phyloP scores from a whole-genome alignment of 2,113 vertebrate species.

The Grantiella picta region DNA sequence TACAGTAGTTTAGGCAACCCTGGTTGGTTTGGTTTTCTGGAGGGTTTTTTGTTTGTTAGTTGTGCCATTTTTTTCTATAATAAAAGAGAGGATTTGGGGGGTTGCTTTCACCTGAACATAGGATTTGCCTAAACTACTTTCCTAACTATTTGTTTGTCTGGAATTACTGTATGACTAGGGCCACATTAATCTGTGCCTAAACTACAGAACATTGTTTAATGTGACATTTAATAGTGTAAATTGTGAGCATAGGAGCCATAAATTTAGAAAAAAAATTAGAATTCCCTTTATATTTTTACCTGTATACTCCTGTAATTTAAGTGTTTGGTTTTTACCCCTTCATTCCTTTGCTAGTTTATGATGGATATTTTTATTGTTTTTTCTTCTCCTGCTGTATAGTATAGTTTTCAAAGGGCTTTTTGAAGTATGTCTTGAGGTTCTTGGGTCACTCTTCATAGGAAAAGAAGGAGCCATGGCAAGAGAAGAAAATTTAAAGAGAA shows the following conservation, averaged over 20 bases:
- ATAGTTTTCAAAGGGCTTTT: neutral
- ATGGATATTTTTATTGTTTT: neutral
- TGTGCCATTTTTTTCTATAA: rapidly evolving
- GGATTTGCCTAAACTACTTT: neutral
- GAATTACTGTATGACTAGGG: neutral
- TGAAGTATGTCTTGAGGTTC: neutral
- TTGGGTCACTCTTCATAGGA: neutral
- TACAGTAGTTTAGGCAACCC: neutral
- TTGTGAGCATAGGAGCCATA: neutral
- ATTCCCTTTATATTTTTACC: neutral
- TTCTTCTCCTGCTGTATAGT: neutral
- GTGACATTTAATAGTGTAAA: neutral
- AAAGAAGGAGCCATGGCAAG: neutral
- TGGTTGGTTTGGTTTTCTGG: neutral
- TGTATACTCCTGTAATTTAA: neutral
- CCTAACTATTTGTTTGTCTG: neutral
- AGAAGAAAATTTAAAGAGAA: neutral
- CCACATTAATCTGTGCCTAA: neutral
- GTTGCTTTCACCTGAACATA: neutral
- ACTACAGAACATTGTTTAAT: neutral
- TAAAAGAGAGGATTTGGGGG: neutral
- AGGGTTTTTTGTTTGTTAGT: neutral
- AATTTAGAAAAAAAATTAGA: neutral
- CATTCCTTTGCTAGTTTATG: neutral
- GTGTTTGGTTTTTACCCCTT: neutral